Evolutionary conservation across 64 coral and sea anemone genomes (phyloP), one percentile per base, ranked within the genome.

Genomic region (Stichodactyla mertensii): DNA sequence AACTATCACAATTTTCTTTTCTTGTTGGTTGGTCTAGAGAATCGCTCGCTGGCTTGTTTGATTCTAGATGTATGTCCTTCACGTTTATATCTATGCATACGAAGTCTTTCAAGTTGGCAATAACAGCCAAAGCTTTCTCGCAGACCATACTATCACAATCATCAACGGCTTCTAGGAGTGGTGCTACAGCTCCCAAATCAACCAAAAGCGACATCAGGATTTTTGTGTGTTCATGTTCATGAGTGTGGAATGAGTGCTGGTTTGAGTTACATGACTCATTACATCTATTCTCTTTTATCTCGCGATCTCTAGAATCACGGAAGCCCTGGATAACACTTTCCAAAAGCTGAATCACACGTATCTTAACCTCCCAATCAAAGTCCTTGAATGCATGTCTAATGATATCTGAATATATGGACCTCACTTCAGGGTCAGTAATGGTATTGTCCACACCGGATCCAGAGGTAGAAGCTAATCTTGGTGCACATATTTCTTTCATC

Each of bases 331-430:
- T 88, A 10, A 97, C 36, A n/a, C 85, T 86, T 24, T 93, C 64
- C 80, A 90, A 80, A 36, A 97, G 86, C 64, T 89, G 78, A 87
- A 97, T 60, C 10, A 54, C 91, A n/a, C 91, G 94, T 13, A 93
- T 26, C 84, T 97, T 97, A 1, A 97, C 94, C 79, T 97, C 94
- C 94, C 94, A 97, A 61, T 97, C 94, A 89, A 97, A 93, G 58
- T 97, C 94, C 80, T 92, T 83, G 82, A 87, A 87, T 6, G 91
- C 88, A 52, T 11, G 26, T 60, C 10, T 61, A 26, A 85, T 15
- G 31, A 85, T 64, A 61, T 55, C 27, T n/a, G 83, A 58, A 36
- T 51, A 61, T 55, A 85, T 4, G 20, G 83, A 61, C 23, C 55
- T 85, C 0, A 27, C 23, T 56, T 58, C 55, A 23, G 55, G 22